Percentiles rank a stretch among this genome's conserved stretches.
Conservation (phyloP, 2,888 invertebrate species). For the Pheosia gnoma region DNA sequence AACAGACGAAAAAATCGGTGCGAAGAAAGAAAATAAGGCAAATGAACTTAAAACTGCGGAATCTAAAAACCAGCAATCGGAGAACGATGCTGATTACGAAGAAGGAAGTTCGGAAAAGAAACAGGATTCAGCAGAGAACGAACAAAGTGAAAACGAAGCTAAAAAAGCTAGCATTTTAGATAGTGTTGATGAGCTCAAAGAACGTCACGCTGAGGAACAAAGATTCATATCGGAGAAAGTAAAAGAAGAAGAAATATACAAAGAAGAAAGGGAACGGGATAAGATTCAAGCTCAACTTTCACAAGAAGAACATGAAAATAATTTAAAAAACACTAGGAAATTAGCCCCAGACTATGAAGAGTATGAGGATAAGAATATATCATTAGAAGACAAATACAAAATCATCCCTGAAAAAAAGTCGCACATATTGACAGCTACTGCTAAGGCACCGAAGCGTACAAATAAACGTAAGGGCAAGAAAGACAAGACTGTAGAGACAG, state of each 20-base stretch:
- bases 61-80: conserved; percentile 28
- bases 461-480: conserved; percentile 31
- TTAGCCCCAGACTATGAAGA: conserved; percentile 60
- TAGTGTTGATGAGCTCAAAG: conserved; percentile 71
- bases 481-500: conserved; percentile 43
- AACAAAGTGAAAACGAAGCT: conserved; percentile 62
- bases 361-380: conserved; percentile 54
- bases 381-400: conserved; percentile 60
- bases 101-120: conserved; percentile 48
- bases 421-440: conserved; percentile 15
- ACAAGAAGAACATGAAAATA: conserved; percentile 44
- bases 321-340: conserved; percentile 24
- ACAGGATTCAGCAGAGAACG: conserved; percentile 44
- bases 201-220: conserved; percentile 69
- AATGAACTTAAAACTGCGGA: background rate
- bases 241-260: conserved; percentile 69
- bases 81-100: conserved; percentile 56
- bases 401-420: conserved; percentile 34
- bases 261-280: conserved; percentile 63
- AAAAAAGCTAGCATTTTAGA: conserved; percentile 67
- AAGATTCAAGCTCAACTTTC: conserved; percentile 33
- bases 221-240: conserved; percentile 63
- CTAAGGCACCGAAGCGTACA: conserved; percentile 31
- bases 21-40: conserved; percentile 16
- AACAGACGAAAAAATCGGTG: conserved; percentile 17